These are phyloP conservation scores for Euphydryas editha DNA, from an alignment of 2,888 invertebrate species.

Conservation along the genomic window DNA sequence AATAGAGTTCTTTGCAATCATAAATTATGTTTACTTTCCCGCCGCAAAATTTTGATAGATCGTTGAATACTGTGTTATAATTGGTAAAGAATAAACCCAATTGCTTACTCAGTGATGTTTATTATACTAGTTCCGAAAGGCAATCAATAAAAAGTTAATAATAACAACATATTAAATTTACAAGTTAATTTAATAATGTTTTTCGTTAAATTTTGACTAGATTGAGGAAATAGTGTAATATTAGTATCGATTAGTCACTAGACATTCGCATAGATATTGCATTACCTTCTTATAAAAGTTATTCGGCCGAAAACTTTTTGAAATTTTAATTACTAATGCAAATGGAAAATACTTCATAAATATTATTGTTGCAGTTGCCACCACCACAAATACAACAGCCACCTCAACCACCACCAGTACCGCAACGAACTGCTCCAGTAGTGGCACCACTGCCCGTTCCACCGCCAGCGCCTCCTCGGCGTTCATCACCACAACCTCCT, in stretches of 20 bases:
- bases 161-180: slow-evolving; percentile 21
- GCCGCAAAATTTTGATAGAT: slow-evolving; percentile 33
- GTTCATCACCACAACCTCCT: slow-evolving; percentile 67
- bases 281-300: background rate
- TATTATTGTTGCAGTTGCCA: slow-evolving; percentile 43
- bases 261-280: background rate
- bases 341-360: background rate
- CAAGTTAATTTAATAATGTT: slow-evolving; percentile 5
- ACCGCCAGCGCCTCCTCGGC: slow-evolving; percentile 67
- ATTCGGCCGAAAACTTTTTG: background rate
- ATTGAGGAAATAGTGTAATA: background rate
- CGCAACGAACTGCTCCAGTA: slow-evolving; percentile 63
- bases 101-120: slow-evolving; percentile 30
- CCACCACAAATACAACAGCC: slow-evolving; percentile 66
- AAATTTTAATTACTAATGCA: background rate
- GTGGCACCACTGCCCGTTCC: slow-evolving; percentile 63
- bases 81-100: slow-evolving; percentile 33
- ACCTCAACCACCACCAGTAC: slow-evolving; percentile 71
- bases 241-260: background rate
- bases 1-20: slow-evolving; percentile 23
- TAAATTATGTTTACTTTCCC: slow-evolving; percentile 20
- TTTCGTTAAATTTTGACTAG: slow-evolving; percentile 17
- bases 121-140: slow-evolving; percentile 15
- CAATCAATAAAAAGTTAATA: slow-evolving; percentile 20
- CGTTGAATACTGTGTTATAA: slow-evolving; percentile 34